Evolutionary conservation across 1,140 invertebrate species (phyloP).

Genomic region (Zaprionus tsacasi): DNA sequence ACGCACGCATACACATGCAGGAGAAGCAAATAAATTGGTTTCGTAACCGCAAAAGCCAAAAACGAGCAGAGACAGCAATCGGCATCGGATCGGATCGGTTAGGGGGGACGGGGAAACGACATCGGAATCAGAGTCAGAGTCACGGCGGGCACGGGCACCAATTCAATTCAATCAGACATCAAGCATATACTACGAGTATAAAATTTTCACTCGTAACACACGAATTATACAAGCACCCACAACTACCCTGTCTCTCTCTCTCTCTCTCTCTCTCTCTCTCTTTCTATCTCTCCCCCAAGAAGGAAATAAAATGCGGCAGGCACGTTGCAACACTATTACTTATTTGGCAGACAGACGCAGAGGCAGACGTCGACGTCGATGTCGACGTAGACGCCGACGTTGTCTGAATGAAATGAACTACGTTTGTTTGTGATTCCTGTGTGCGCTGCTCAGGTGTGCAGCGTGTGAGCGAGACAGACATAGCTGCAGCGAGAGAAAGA

Average conservation of each 20-base stretch:
- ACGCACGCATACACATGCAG: slow-evolving; percentile 22
- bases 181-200: slow-evolving; percentile 69
- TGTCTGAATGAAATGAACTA: slow-evolving; percentile 78
- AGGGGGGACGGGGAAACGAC: no score
- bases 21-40: slow-evolving; percentile 81
- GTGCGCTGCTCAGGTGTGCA: slow-evolving; percentile 43
- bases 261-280: not conserved
- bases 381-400: slow-evolving; percentile 24
- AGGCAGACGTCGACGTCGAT: no score
- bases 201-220: slow-evolving; percentile 75
- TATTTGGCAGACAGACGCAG: slow-evolving; percentile 74
- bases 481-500: not conserved
- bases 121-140: slow-evolving; percentile 33
- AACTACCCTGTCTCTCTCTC: not conserved
- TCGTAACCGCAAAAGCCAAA: slow-evolving; percentile 82
- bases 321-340: slow-evolving; percentile 83
- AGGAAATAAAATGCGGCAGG: slow-evolving; percentile 82
- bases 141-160: slow-evolving; percentile 59
- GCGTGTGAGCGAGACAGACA: slow-evolving; percentile 1
- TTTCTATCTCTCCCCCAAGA: not conserved
- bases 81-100: slow-evolving; percentile 15
- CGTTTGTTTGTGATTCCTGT: slow-evolving; percentile 72
- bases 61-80: slow-evolving; percentile 43
- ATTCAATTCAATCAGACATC: slow-evolving; percentile 82
- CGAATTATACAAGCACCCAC: slow-evolving; percentile 80